A percentile compares a stretch with the other conserved stretches of the same genome.
These are phyloP conservation scores for Rhopilema esculentum DNA, from an alignment of 30 jellyfish, hydroid and myxozoan species.

Conservation along the genomic window DNA sequence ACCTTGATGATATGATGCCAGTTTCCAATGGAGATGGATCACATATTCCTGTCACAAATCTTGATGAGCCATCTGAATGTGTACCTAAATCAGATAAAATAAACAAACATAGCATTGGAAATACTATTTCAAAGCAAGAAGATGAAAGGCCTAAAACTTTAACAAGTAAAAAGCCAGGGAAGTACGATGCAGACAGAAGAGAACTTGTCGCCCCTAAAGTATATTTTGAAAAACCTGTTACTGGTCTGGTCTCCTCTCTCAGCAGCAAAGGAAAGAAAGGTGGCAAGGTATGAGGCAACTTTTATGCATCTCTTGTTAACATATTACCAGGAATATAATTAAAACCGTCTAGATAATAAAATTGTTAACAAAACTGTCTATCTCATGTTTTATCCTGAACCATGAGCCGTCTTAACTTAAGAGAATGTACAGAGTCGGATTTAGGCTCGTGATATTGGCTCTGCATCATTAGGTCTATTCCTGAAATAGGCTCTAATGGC, in stretches of 20 bases:
- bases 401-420: too few species aligned
- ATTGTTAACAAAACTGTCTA: too few species aligned
- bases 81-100: background rate
- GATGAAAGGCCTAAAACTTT: background rate
- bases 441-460: too few species aligned
- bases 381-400: too few species aligned
- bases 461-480: too few species aligned
- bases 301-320: background rate
- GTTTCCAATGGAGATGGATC: background rate
- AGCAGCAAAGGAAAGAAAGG: constrained; percentile 49
- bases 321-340: too few species aligned
- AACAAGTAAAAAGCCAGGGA: constrained; percentile 52
- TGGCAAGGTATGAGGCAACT: constrained; percentile 17
- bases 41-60: constrained; percentile 43
- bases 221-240: constrained; percentile 53
- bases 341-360: too few species aligned
- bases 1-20: constrained; percentile 43
- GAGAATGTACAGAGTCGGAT: too few species aligned
- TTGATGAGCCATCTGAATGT: constrained; percentile 38
- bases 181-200: constrained; percentile 60
- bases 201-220: constrained; percentile 62
- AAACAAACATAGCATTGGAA: background rate
- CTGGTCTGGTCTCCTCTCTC: constrained; percentile 51
- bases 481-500: too few species aligned
- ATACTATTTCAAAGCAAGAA: background rate